Evolutionary conservation across 1,140 invertebrate genomes (phyloP), one percentile per base, ranked within the genome.

Genomic region (Drosophila arizonae): DNA sequence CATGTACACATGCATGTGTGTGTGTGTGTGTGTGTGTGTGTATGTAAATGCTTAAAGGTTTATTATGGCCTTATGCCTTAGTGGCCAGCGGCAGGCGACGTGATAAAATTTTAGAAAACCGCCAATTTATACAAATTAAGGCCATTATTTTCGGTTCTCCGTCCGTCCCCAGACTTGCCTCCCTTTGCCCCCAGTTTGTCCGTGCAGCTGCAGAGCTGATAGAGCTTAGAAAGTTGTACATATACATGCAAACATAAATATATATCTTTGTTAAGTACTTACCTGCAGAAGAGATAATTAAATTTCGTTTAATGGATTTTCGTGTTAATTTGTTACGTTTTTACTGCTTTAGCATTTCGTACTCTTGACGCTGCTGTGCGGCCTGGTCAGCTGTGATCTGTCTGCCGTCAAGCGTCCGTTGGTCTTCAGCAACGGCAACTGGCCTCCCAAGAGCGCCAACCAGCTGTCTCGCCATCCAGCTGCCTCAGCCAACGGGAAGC

Each of bases 61-160:
- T 43, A 48, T 46, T n/a, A 36, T 52, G 55, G 60, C 57, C 57
- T 66, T 80, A 85, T 73, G 73, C 65, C 62, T 81, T 69, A 82
- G 70, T 76, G 62, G 67, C 54, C 30, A 61, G 43, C 45, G 43
- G 61, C 76, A 76, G 82, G 78, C 76, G 72, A 87, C 82, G 84
- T 87, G 84, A 87, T 87, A 74, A 88, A 87, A 87, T 87, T 87
- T 87, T 87, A 84, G 84, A 82, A 87, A 87, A 79, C 79, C 84
- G 73, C 73, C 72, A 87, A 88, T 79, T 84, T 72, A 52, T 69
- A 77, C 63, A 86, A 82, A 87, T 86, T 86, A 88, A 88, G 60
- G 67, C 76, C 82, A 88, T 88, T 88, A 82, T 69, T 75, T 15
- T 15, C 58, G 58, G 39, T 54, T 56, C 74, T 68, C 68, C 60